Evolutionary conservation across 2,797 vertebrate genomes (phyloP).

Genomic region (Sibirionetta formosa): DNA sequence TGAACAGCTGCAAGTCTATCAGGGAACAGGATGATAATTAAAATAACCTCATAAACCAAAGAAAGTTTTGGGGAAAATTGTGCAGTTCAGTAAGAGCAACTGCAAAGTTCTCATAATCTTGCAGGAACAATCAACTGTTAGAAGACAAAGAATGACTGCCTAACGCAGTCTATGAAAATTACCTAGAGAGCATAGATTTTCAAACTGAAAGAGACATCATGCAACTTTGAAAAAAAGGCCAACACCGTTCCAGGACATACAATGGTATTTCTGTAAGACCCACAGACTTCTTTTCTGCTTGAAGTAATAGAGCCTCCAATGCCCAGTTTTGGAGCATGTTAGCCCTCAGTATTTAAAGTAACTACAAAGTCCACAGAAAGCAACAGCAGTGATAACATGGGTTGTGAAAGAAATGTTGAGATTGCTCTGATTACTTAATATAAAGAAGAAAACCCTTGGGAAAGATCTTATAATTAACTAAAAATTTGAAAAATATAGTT

Average conservation of each 20-base stretch:
- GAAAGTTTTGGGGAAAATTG: rapidly evolving
- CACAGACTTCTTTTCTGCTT: neutral
- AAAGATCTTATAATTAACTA: neutral
- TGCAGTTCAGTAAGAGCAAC: neutral
- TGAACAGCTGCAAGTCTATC: neutral
- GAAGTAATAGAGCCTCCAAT: neutral
- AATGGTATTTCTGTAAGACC: neutral
- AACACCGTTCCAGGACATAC: rapidly evolving
- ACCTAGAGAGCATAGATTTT: neutral
- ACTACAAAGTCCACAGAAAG: neutral
- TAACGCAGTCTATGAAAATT: neutral
- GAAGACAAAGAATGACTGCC: neutral
- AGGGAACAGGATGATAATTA: neutral
- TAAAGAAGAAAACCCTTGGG: neutral
- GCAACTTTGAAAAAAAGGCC: neutral
- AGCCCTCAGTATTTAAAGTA: neutral
- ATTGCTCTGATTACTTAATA: neutral
- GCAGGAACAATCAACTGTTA: too few relatives aligned
- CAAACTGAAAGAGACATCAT: neutral
- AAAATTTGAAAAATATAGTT: neutral
- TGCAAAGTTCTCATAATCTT: neutral
- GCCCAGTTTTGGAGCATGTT: neutral
- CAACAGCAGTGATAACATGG: neutral
- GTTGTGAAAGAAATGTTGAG: neutral
- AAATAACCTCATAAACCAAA: neutral